Evolutionary conservation across 2,113 vertebrate species (phyloP), one percentile per base, ranked within the genome.

Genomic region (Embiotoca jacksoni): DNA sequence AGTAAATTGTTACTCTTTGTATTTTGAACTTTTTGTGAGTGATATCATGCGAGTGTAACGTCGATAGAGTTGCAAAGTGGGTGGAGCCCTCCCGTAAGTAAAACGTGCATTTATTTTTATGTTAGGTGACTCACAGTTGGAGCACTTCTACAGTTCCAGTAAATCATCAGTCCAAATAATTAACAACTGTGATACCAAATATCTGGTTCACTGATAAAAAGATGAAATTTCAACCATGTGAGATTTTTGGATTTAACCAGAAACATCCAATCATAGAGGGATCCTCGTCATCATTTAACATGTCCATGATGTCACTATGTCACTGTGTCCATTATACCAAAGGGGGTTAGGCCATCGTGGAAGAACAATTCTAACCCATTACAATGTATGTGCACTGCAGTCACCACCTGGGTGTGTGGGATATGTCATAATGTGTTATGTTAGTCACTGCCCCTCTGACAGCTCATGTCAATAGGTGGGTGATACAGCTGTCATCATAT

Each of bases 401-500:
- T 80, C 52, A 2, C 58, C 75, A 63, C 78, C 64, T 73, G 85
- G 61, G 68, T 87, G 78, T 82, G 87, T 81, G 88, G 78, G 80
- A 91, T 70, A 85, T 91, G 90, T 93, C 92, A 91, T 79, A 44
- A 84, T 85, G 89, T 89, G 92, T 91, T 91, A 88, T 93, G 92
- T 92, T 92, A 92, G 81, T 91, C 92, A 86, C 87, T 92, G 87
- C 89, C 86, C 88, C 81, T 90, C 79, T 86, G 91, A 92, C 90
- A 92, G 89, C 92, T 90, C 92, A 86, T 92, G 90, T 93, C 92
- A 93, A 92, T 90, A 92, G 90, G 92, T 88, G 80, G 88, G 80
- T 91, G 89, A 93, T 92, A 92, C 92, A 93, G 90, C 92, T 93
- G 92, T 92, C 91, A 91, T 91, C 90, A 89, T 89, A 90, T 88